A percentile compares a stretch with the other conserved stretches of the same genome.
These are phyloP conservation scores for Sebastes minor DNA, from an alignment of 2,797 vertebrate species.

Conservation along the genomic window DNA sequence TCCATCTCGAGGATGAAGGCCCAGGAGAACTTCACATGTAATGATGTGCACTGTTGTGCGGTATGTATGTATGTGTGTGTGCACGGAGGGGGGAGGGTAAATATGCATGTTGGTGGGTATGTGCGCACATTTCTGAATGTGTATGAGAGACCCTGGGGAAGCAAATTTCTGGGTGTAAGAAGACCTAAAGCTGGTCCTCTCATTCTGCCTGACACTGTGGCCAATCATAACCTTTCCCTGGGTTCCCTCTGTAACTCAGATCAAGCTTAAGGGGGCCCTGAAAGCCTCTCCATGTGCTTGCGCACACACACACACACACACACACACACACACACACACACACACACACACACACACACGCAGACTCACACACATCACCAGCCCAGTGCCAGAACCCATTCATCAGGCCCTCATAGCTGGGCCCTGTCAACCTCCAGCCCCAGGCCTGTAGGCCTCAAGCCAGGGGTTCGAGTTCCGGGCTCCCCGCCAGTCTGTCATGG, in stretches of 20 bases:
- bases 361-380: constrained; percentile 36
- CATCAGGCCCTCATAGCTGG: constrained; percentile 88
- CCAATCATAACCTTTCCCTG: constrained; percentile 65
- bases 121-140: constrained; percentile 27
- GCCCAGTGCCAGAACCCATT: constrained; percentile 88
- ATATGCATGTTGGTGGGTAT: constrained; percentile 2
- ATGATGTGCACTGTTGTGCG: constrained; percentile 2
- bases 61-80: constrained; percentile 15
- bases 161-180: constrained; percentile 52
- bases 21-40: constrained; percentile 28
- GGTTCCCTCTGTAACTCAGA: constrained; percentile 42
- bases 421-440: constrained; percentile 86
- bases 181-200: constrained; percentile 49
- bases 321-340: too few relatives aligned
- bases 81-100: background rate
- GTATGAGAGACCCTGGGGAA: constrained; percentile 20
- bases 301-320: background rate
- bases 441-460: constrained; percentile 85
- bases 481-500: constrained; percentile 93
- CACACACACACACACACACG: background rate
- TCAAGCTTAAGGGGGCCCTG: constrained; percentile 47
- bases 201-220: constrained; percentile 43
- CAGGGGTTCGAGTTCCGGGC: constrained; percentile 91
- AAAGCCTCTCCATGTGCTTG: constrained; percentile 30
- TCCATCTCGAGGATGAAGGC: constrained; percentile 35